Conservation (phyloP, 2,113 vertebrate species). For the Dermatemys mawii region DNA sequence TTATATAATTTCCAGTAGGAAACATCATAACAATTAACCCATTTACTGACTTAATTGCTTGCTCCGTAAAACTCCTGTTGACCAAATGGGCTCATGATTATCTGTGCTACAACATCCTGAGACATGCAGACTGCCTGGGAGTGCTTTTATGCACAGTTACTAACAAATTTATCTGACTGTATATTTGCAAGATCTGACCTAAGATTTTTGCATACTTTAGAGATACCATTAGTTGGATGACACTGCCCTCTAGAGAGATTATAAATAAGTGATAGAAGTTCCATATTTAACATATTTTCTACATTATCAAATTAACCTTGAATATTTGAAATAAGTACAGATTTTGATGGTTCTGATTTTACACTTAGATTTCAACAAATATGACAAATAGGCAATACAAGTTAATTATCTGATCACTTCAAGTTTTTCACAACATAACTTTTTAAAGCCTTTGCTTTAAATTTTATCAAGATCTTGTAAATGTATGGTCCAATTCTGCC, state of each 20-base stretch:
- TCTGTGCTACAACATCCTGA: neutral
- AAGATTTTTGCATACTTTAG: neutral
- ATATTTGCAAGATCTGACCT: neutral
- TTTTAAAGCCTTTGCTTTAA: neutral
- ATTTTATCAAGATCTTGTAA: neutral
- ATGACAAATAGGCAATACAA: neutral
- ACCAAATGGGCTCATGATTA: neutral
- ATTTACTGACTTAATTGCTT: neutral
- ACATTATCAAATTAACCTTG: neutral
- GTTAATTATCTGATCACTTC: neutral
- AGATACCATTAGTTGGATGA: conserved; percentile 44
- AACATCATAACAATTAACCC: conserved; percentile 43
- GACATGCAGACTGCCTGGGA: neutral
- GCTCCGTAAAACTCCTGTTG: neutral
- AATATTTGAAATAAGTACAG: neutral
- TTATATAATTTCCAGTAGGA: neutral
- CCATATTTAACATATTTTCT: neutral
- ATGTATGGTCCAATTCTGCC: neutral
- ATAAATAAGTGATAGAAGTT: neutral
- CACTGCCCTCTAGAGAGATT: conserved; percentile 79
- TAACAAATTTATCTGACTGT: neutral
- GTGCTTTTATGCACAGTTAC: neutral
- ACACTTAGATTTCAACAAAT: neutral
- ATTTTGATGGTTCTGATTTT: neutral
- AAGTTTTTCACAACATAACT: neutral